These are phyloP conservation scores for Euura lappo DNA, from an alignment of 1,140 invertebrate genomes.

Conservation along the genomic window DNA sequence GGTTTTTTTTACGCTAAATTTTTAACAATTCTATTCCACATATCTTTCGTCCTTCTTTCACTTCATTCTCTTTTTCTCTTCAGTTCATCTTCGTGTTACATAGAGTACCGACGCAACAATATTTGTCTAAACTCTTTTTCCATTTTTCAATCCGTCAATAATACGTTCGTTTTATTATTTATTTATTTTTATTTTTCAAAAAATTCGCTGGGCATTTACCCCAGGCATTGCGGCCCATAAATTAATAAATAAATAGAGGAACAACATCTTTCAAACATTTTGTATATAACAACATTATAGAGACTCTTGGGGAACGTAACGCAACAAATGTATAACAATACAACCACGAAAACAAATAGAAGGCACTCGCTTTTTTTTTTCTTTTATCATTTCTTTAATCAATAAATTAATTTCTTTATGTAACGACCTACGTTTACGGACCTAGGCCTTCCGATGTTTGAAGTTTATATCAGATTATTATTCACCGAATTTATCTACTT, in stretches of 20 bases:
- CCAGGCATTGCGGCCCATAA: conserved; percentile 29
- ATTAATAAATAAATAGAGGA: conserved; percentile 57
- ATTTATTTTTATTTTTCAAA: neutral
- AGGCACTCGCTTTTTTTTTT: conserved; percentile 50
- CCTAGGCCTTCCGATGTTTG: no score
- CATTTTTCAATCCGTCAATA: neutral
- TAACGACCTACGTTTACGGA: conserved; percentile 25
- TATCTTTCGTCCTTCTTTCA: neutral
- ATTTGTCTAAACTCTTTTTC: neutral
- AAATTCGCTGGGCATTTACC: conserved; percentile 1
- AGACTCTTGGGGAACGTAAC: conserved; percentile 57
- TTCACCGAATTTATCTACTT: no score
- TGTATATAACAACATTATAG: conserved; percentile 54
- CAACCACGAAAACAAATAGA: conserved; percentile 59
- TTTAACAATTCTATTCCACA: conserved; percentile 22
- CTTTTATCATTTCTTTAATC: conserved; percentile 33
- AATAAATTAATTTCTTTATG: conserved; percentile 52
- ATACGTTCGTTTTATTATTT: neutral
- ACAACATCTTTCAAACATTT: conserved; percentile 53
- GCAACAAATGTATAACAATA: conserved; percentile 58
- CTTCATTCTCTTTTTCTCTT: neutral
- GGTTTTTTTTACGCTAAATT: neutral
- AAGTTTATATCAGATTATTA: no score
- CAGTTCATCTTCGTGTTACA: neutral
- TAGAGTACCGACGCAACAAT: no score